Conservation (phyloP, 1,140 invertebrate species). For the Drosophila takahashii region DNA sequence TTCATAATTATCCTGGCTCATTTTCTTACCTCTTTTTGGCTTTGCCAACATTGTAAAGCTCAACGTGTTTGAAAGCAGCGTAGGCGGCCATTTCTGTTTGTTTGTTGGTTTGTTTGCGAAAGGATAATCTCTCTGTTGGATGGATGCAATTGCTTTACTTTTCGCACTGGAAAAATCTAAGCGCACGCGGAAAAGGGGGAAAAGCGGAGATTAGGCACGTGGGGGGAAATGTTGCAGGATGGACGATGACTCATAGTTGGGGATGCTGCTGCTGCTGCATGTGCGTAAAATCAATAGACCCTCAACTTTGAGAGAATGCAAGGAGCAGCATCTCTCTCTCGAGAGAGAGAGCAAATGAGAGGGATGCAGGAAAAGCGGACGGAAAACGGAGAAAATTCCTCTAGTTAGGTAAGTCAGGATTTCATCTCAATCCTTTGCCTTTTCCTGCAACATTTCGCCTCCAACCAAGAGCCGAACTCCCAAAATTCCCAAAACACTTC, state of each 20-base stretch:
- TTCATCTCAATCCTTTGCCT: background rate
- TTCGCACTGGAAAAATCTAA: slow-evolving; percentile 49
- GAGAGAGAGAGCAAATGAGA: slow-evolving; percentile 3
- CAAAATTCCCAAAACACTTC: slow-evolving; percentile 2
- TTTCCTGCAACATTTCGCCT: slow-evolving; percentile 34
- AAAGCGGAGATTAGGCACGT: slow-evolving; percentile 16
- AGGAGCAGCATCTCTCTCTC: slow-evolving; percentile 32
- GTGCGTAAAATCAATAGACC: slow-evolving; percentile 61
- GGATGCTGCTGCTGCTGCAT: slow-evolving; percentile 22
- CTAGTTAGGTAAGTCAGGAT: slow-evolving; percentile 9
- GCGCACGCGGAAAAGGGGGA: slow-evolving; percentile 9
- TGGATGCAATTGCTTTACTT: slow-evolving; percentile 50
- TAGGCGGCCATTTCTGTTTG: slow-evolving; percentile 87
- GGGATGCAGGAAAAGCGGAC: slow-evolving; percentile 1
- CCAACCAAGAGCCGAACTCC: background rate
- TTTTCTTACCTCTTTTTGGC: slow-evolving; percentile 88
- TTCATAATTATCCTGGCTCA: background rate
- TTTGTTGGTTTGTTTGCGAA: slow-evolving; percentile 34
- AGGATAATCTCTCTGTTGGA: slow-evolving; percentile 47
- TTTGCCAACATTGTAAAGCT: slow-evolving; percentile 89
- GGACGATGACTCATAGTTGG: slow-evolving; percentile 37
- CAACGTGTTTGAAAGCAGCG: slow-evolving; percentile 89
- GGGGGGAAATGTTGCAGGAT: slow-evolving; percentile 49
- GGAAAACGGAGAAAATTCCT: slow-evolving; percentile 18
- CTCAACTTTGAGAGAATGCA: slow-evolving; percentile 16